Evolutionary conservation across 2,797 vertebrate species (phyloP).

Genomic region (Coregonus sp.): DNA sequence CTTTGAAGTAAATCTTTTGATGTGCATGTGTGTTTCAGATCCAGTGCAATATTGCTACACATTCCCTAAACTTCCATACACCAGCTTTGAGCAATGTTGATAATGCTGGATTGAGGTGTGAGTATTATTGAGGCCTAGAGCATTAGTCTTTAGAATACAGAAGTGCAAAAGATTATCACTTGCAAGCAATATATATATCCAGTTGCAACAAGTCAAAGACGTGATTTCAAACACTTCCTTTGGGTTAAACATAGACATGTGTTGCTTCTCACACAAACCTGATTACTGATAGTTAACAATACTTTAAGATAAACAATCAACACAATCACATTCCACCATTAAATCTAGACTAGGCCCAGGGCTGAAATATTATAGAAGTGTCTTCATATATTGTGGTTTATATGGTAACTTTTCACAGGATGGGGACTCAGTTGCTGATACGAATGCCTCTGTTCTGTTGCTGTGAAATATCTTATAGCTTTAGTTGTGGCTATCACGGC

Average conservation of each 20-base stretch:
- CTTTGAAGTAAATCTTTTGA: constrained; percentile 73
- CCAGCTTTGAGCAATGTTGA: neutral
- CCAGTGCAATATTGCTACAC: constrained; percentile 46
- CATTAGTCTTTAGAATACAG: neutral
- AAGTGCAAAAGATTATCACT: neutral
- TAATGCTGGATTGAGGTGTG: neutral
- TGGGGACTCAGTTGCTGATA: too few species aligned
- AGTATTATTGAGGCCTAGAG: neutral
- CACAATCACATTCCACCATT: too few species aligned
- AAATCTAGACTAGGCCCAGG: too few species aligned
- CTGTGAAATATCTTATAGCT: too few species aligned
- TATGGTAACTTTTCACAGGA: too few species aligned
- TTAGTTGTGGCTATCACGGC: too few species aligned
- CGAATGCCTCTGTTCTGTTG: too few species aligned
- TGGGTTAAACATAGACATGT: constrained; percentile 44
- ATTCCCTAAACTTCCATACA: constrained; percentile 3
- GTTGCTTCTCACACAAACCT: constrained; percentile 58
- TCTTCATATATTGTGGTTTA: too few species aligned
- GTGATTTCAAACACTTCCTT: constrained; percentile 48
- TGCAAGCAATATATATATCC: neutral
- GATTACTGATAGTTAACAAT: constrained; percentile 18
- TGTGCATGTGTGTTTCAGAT: constrained; percentile 58
- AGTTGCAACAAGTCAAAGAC: constrained; percentile 44
- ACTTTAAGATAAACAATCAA: neutral
- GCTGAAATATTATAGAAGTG: too few species aligned